phyloP scores from a whole-genome alignment of 2,797 vertebrate species.

The Cossypha heuglini region DNA sequence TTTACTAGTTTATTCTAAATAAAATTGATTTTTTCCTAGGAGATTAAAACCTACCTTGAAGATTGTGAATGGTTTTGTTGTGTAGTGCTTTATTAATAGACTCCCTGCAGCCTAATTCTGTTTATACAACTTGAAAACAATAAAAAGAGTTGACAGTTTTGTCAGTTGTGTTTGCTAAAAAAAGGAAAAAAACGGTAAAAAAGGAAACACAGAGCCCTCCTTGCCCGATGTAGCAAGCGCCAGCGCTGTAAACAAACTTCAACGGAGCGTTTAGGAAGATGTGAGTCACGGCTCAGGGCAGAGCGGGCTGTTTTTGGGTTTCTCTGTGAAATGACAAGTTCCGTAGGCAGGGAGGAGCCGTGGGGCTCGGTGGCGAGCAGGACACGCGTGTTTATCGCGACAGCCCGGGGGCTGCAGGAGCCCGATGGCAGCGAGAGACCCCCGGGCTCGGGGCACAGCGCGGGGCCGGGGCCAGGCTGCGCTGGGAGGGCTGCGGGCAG shows the following conservation, averaged over 20 bases:
- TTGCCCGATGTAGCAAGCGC: not conserved
- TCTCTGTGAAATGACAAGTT: constrained; percentile 31
- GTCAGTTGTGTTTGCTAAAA: constrained; percentile 27
- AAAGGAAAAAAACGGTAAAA: not conserved
- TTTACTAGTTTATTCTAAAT: constrained; percentile 70
- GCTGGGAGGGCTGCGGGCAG: not conserved
- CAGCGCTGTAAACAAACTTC: constrained; percentile 63
- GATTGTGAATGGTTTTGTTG: constrained; percentile 62
- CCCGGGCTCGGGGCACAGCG: too few species aligned
- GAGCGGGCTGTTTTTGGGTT: constrained; percentile 41
- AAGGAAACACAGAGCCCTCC: not conserved
- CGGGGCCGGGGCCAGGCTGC: too few species aligned
- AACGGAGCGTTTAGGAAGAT: constrained; percentile 45
- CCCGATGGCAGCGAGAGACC: fast-evolving
- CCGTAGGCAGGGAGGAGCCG: constrained; percentile 11
- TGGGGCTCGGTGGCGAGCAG: not conserved
- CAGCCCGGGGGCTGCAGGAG: fast-evolving
- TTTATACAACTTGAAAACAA: constrained; percentile 67
- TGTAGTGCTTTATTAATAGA: constrained; percentile 71
- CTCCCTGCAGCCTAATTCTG: constrained; percentile 69
- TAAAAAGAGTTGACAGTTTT: constrained; percentile 38
- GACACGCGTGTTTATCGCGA: not conserved
- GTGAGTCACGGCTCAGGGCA: constrained; percentile 56
- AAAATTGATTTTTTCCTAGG: constrained; percentile 71
- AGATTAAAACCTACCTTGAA: constrained; percentile 67